Evolutionary conservation across 2,113 vertebrate species (phyloP).

Genomic region (Caranx melampygus): DNA sequence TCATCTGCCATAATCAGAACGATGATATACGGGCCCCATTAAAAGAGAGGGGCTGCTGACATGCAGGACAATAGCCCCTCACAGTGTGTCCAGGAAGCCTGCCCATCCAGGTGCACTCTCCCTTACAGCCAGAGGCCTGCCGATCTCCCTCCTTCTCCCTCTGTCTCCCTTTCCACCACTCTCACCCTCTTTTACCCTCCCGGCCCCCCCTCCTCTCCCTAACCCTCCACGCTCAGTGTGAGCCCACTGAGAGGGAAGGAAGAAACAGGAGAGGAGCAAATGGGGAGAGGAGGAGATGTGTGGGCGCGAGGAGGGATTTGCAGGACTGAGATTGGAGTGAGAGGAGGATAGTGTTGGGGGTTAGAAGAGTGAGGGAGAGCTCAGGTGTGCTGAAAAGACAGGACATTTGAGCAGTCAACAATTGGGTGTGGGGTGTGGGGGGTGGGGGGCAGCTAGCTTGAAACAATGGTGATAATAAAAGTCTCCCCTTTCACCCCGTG

Average conservation of each 20-base stretch:
- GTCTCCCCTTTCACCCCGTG: constrained; percentile 71
- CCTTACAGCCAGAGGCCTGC: constrained; percentile 76
- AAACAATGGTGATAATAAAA: constrained; percentile 81
- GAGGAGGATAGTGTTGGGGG: constrained; percentile 24
- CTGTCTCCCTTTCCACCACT: constrained; percentile 31
- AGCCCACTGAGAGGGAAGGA: constrained; percentile 69
- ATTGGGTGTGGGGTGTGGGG: constrained; percentile 7
- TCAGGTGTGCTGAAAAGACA: constrained; percentile 84
- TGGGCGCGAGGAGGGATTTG: constrained; percentile 64
- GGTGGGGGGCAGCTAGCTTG: constrained; percentile 68
- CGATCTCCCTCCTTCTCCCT: constrained; percentile 41
- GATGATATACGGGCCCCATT: constrained; percentile 83
- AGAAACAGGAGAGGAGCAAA: constrained; percentile 75
- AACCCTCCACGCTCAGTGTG: constrained; percentile 64
- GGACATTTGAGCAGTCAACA: constrained; percentile 84
- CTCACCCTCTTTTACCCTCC: constrained; percentile 1
- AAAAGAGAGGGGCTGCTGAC: constrained; percentile 81
- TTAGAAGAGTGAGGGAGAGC: constrained; percentile 39
- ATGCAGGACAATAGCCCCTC: constrained; percentile 84
- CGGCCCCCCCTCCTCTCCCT: not conserved
- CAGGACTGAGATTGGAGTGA: constrained; percentile 48
- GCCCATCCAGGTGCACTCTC: constrained; percentile 80
- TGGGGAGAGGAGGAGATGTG: constrained; percentile 57
- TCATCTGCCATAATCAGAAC: constrained; percentile 79
- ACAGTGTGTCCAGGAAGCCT: constrained; percentile 84